Evolutionary conservation across 1,140 invertebrate species (phyloP).

Genomic region (Drosophila truncata): DNA sequence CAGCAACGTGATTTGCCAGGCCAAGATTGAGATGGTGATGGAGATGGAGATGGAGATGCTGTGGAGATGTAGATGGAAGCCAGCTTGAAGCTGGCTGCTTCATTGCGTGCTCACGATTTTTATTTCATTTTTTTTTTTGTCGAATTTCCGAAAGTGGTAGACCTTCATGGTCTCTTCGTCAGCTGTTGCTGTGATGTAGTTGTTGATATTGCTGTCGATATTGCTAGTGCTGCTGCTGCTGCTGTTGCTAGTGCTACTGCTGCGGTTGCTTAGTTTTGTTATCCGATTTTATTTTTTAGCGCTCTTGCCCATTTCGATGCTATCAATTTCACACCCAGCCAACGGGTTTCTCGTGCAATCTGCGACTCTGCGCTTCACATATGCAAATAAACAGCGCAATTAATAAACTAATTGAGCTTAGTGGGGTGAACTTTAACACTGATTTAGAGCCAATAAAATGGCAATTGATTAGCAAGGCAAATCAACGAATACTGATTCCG

Average conservation of each 20-base stretch:
- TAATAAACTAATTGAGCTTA: conserved; percentile 60
- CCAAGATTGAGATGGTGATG: conserved; percentile 35
- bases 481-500: conserved; percentile 59
- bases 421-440: conserved; percentile 40
- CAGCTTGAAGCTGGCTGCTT: conserved; percentile 52
- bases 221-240: conserved; percentile 24
- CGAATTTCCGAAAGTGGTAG: conserved; percentile 82
- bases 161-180: conserved; percentile 71
- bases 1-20: conserved; percentile 77
- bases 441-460: conserved; percentile 36
- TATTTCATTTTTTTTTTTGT: conserved; percentile 56
- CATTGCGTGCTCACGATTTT: conserved; percentile 64
- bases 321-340: conserved; percentile 79
- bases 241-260: conserved; percentile 3
- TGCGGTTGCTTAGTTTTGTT: conserved; percentile 65
- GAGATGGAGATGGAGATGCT: conserved; percentile 35
- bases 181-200: conserved; percentile 42
- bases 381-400: conserved; percentile 35
- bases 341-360: conserved; percentile 60
- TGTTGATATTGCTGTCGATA: conserved; percentile 32
- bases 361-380: conserved; percentile 15
- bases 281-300: conserved; percentile 55
- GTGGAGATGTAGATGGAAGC: conserved; percentile 43
- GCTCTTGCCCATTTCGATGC: conserved; percentile 48
- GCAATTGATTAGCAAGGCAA: conserved; percentile 62